Percentiles rank a stretch among this genome's conserved stretches.
phyloP scores from a whole-genome alignment of 1,140 invertebrate genomes.

The Campoletis sonorensis region DNA sequence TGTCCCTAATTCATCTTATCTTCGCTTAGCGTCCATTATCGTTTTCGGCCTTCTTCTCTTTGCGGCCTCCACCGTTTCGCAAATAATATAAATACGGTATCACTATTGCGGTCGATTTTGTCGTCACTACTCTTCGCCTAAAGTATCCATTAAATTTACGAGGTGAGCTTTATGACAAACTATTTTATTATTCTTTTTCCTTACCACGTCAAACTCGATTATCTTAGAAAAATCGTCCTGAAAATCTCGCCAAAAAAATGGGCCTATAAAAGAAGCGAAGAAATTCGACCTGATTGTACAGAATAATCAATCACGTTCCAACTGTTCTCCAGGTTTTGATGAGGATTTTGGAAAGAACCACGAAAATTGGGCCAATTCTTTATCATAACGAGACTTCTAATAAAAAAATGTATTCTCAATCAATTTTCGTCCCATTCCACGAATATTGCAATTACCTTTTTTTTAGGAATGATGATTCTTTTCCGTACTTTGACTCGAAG shows the following conservation, averaged over 20 bases:
- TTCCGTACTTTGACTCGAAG: constrained; percentile 32
- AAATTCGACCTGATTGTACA: too few relatives aligned
- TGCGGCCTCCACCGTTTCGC: not conserved
- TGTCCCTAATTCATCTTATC: not conserved
- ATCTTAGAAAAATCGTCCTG: not conserved
- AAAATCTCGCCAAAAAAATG: not conserved
- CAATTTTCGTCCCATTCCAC: not conserved
- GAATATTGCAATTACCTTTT: not conserved
- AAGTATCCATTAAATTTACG: constrained; percentile 5
- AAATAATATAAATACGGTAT: constrained; percentile 9
- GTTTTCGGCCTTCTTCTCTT: too few relatives aligned
- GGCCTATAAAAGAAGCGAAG: too few relatives aligned
- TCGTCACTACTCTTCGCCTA: not conserved
- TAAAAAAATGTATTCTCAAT: not conserved
- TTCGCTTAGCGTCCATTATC: constrained; percentile 17
- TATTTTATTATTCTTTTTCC: not conserved
- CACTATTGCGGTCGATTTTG: not conserved
- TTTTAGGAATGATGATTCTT: constrained; percentile 14
- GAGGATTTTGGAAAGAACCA: too few relatives aligned
- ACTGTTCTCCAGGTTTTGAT: too few relatives aligned
- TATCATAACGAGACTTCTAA: not conserved
- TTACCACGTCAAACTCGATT: not conserved
- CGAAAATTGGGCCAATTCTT: not conserved
- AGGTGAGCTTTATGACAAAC: not conserved
- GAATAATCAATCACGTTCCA: too few relatives aligned